Percentiles rank a stretch among this genome's conserved stretches.
Conservation (phyloP, 1,140 invertebrate genomes). For the Bombus fervidus region DNA sequence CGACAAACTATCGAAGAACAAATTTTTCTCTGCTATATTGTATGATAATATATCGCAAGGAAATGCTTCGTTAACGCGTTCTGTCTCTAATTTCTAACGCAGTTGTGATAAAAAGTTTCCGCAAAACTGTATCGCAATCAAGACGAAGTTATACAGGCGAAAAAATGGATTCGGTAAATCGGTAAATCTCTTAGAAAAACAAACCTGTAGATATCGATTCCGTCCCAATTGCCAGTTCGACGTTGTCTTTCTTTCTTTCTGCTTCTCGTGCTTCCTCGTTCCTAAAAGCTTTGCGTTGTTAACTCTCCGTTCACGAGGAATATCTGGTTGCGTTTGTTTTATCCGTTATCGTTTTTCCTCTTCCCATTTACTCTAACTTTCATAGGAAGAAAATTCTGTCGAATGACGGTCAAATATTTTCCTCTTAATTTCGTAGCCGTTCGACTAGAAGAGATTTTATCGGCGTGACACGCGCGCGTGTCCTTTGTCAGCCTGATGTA, state of each 20-base stretch:
- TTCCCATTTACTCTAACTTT: not conserved
- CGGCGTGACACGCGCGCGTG: not conserved
- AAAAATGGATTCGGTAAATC: no score
- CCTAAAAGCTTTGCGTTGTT: conserved; percentile 44
- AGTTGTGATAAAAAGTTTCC: no score
- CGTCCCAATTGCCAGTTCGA: not conserved
- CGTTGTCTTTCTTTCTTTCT: not conserved
- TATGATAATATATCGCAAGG: no score
- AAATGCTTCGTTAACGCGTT: no score
- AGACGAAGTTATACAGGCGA: no score
- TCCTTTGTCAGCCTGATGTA: no score
- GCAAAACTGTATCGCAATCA: no score
- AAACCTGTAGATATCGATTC: not conserved
- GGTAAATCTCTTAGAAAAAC: not conserved
- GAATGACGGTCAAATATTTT: conserved; percentile 58
- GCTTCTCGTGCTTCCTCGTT: not conserved
- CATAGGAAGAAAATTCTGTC: conserved; percentile 56
- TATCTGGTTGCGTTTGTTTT: conserved; percentile 28
- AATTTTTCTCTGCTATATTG: no score
- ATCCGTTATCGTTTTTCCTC: not conserved
- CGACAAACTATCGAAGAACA: no score
- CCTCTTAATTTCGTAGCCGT: conserved; percentile 55
- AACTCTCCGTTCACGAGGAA: conserved; percentile 29
- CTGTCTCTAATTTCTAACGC: no score
- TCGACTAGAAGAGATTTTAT: conserved; percentile 8